Conservation (phyloP, 2,888 invertebrate genomes). For the Agrilus mali region DNA sequence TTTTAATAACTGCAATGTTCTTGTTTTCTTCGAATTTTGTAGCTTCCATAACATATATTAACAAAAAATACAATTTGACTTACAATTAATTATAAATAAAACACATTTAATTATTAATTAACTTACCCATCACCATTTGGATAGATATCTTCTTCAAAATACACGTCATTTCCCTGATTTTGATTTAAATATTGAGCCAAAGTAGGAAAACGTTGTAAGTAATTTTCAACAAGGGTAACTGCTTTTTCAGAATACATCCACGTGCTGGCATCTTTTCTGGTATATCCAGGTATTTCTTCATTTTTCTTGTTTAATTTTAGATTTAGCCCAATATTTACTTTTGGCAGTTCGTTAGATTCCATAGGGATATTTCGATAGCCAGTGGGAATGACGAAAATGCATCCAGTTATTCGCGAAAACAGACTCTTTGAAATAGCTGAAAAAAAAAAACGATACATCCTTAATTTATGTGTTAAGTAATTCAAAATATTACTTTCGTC, state of each 20-base stretch:
- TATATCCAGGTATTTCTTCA: conserved; percentile 68
- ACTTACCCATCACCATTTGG: conserved; percentile 17
- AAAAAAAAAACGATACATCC: conserved; percentile 7
- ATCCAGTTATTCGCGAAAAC: conserved; percentile 77
- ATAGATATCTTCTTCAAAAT: conserved; percentile 58
- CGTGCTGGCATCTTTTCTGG: conserved; percentile 50
- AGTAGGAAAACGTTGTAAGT: conserved; percentile 58
- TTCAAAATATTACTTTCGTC: no score
- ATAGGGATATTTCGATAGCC: conserved; percentile 25
- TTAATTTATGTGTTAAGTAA: no score
- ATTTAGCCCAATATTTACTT: conserved; percentile 78
- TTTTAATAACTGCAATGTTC: not conserved
- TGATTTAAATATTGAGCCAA: conserved; percentile 50
- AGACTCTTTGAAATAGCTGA: conserved; percentile 55
- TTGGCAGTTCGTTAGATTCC: conserved; percentile 36
- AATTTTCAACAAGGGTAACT: conserved; percentile 55
- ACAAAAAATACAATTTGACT: conserved; percentile 1
- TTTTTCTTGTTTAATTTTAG: conserved; percentile 78
- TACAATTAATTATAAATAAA: not conserved
- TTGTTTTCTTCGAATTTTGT: not conserved
- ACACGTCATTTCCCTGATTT: conserved; percentile 40
- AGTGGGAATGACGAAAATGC: conserved; percentile 53
- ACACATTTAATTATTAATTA: not conserved
- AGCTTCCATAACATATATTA: not conserved
- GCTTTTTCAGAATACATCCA: conserved; percentile 79